Evolutionary conservation across 2,888 invertebrate genomes (phyloP).

Genomic region (Muscina levida): DNA sequence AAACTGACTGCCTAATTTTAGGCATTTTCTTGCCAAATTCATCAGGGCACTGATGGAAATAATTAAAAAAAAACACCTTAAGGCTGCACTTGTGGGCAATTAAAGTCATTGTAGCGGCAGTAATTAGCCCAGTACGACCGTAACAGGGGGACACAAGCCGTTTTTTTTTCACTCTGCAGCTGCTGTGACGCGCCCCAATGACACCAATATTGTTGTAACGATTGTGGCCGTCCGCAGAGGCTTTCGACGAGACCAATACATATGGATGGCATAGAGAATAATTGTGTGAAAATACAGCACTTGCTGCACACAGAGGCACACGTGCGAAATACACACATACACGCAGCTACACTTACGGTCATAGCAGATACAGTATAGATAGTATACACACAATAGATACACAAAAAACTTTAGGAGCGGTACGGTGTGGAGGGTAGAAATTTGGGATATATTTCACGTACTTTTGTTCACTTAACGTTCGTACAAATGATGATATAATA

Average conservation of each 20-base stretch:
- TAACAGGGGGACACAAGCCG: slow-evolving; percentile 54
- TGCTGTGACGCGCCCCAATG: slow-evolving; percentile 73
- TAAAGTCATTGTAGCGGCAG: slow-evolving; percentile 68
- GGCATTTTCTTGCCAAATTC: slow-evolving; percentile 33
- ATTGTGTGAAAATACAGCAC: neutral
- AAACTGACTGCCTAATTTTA: slow-evolving; percentile 44
- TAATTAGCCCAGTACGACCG: slow-evolving; percentile 73
- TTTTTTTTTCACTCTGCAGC: no score
- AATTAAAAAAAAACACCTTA: slow-evolving; percentile 31
- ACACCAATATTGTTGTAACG: slow-evolving; percentile 71
- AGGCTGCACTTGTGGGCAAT: slow-evolving; percentile 43
- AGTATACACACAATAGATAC: slow-evolving; percentile 14
- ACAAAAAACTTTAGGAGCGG: neutral
- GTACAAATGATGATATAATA: slow-evolving; percentile 32
- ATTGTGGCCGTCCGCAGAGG: neutral
- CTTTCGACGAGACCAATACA: neutral
- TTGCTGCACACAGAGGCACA: neutral
- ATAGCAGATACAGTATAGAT: no score
- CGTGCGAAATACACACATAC: slow-evolving; percentile 17
- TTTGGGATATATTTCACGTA: neutral
- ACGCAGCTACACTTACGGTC: no score
- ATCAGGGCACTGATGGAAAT: neutral
- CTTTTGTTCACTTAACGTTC: neutral
- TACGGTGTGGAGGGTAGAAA: neutral
- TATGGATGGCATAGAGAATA: neutral